These are phyloP conservation scores for Diphyllodes magnificus DNA, from an alignment of 2,113 vertebrate genomes.

Conservation along the genomic window DNA sequence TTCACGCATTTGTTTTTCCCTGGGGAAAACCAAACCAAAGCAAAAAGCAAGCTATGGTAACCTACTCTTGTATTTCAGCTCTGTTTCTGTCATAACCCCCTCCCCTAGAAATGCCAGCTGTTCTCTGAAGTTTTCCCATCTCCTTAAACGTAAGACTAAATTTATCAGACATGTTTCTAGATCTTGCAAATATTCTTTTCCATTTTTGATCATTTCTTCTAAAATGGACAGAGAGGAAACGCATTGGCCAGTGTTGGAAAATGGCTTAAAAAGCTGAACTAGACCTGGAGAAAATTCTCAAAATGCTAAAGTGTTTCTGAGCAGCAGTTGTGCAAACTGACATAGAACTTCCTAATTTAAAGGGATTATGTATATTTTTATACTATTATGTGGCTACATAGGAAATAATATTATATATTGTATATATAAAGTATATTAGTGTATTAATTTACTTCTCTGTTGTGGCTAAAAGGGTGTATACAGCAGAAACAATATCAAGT, in stretches of 20 bases:
- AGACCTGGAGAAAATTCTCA: not conserved
- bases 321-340: not conserved
- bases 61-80: not conserved
- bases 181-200: not conserved
- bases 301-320: not conserved
- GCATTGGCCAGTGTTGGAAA: not conserved
- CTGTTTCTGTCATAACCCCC: not conserved
- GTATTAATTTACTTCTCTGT: not conserved
- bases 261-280: not conserved
- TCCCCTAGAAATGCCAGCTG: not conserved
- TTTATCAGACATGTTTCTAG: not conserved
- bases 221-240: not conserved
- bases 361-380: not conserved
- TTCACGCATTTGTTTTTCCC: fast-evolving
- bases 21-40: not conserved
- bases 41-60: not conserved
- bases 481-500: not conserved
- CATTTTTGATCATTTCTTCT: not conserved
- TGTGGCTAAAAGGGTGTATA: not conserved
- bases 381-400: not conserved
- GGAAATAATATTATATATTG: not conserved
- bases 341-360: not conserved
- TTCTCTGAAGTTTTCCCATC: not conserved
- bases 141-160: not conserved
- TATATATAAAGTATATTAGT: not conserved